phyloP scores from a whole-genome alignment of 1,140 invertebrate species.

The Physella acuta region DNA sequence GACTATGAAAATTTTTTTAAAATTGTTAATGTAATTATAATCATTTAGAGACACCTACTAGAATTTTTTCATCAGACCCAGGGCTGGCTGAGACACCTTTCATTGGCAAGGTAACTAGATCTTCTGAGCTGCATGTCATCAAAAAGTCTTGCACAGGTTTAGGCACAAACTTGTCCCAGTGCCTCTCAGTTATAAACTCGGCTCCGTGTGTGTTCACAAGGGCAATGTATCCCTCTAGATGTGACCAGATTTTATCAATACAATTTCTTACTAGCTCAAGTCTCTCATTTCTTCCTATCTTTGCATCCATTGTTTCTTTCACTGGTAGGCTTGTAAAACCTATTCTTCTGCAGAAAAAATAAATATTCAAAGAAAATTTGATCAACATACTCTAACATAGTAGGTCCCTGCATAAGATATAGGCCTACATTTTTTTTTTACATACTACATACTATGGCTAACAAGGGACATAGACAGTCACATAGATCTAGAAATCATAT shows the following conservation, averaged over 20 bases:
- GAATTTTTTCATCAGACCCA: neutral
- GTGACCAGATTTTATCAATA: constrained; percentile 8
- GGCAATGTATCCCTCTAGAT: neutral
- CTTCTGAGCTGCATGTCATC: neutral
- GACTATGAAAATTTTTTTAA: neutral
- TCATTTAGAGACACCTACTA: neutral
- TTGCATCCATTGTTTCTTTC: too few relatives aligned
- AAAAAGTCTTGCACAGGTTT: neutral
- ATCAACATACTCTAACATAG: too few relatives aligned
- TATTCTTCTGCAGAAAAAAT: too few relatives aligned
- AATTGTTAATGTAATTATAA: neutral
- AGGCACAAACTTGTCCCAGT: constrained; percentile 12
- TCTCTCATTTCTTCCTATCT: too few relatives aligned
- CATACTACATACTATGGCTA: too few relatives aligned
- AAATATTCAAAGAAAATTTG: too few relatives aligned
- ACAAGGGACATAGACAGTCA: too few relatives aligned
- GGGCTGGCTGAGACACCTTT: neutral
- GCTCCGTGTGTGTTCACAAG: constrained; percentile 20
- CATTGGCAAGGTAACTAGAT: neutral
- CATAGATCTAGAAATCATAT: too few relatives aligned
- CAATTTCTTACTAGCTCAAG: too few relatives aligned
- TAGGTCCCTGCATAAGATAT: too few relatives aligned
- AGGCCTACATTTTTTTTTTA: too few relatives aligned
- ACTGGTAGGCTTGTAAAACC: too few relatives aligned
- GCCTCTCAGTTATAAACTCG: constrained; percentile 5